Percentiles rank a stretch among this genome's conserved stretches.
Evolutionary conservation across 2,797 vertebrate genomes (phyloP).

Genomic region (Tarsius wallacei): DNA sequence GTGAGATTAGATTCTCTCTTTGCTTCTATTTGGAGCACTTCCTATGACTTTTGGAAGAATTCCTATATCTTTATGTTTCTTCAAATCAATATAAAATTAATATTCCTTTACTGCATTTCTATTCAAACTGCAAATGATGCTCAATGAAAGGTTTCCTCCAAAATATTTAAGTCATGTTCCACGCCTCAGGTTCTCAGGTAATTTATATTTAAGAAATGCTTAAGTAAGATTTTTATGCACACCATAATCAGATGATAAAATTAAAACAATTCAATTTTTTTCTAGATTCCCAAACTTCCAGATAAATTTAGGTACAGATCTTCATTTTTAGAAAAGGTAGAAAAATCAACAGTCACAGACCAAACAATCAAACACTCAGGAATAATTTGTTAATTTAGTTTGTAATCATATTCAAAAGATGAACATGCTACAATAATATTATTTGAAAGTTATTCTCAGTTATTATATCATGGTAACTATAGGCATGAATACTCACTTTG

Average conservation of each 20-base stretch:
- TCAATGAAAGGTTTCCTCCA: neutral
- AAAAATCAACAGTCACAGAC: neutral
- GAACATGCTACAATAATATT: neutral
- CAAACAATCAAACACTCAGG: neutral
- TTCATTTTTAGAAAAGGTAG: neutral
- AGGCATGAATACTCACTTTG: neutral
- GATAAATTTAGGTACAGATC: neutral
- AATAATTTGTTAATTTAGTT: neutral
- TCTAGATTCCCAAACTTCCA: neutral
- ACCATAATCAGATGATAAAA: neutral
- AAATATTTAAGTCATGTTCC: neutral
- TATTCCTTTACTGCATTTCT: neutral
- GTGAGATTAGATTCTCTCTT: neutral
- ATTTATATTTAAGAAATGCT: neutral
- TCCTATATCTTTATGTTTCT: neutral
- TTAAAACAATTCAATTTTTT: neutral
- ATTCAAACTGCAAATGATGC: neutral
- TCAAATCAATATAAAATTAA: constrained; percentile 29
- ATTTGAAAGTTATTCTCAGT: neutral
- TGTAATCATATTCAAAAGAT: neutral
- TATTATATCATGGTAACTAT: neutral
- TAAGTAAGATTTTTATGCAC: neutral
- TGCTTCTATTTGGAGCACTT: neutral
- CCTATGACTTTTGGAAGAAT: neutral
- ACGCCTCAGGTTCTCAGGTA: neutral